Percentiles rank a stretch among this genome's conserved stretches.
These are phyloP conservation scores for Heliothis peltigera DNA, from an alignment of 2,888 invertebrate species.

Conservation along the genomic window DNA sequence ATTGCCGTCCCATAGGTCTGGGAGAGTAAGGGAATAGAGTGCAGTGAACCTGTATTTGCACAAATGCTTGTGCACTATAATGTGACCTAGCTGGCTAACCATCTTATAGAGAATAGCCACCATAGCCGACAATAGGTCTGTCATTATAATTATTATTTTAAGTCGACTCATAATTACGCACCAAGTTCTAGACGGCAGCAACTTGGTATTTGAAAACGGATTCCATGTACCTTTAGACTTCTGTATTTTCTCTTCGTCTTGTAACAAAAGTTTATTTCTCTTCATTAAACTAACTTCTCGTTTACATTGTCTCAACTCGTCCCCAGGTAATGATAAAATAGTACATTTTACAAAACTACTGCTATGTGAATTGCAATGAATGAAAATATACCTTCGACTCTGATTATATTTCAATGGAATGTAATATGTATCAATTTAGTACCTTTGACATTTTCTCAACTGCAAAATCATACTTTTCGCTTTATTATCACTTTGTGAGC, in stretches of 20 bases:
- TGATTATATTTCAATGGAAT: constrained; percentile 1
- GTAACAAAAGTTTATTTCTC: neutral
- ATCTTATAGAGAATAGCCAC: too few relatives aligned
- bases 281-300: constrained; percentile 15
- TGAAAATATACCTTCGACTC: constrained; percentile 14
- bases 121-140: too few relatives aligned
- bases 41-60: too few relatives aligned
- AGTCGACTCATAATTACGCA: too few relatives aligned
- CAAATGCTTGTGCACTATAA: too few relatives aligned
- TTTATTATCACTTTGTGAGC: neutral
- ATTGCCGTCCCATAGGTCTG: too few relatives aligned
- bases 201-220: too few relatives aligned
- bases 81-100: too few relatives aligned
- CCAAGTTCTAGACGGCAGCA: too few relatives aligned
- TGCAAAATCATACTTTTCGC: neutral
- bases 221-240: neutral
- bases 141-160: too few relatives aligned
- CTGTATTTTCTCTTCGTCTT: neutral
- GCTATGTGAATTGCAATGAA: constrained; percentile 1
- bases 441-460: neutral
- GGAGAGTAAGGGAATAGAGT: too few relatives aligned
- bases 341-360: constrained; percentile 5
- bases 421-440: constrained; percentile 4
- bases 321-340: neutral
- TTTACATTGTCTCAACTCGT: constrained; percentile 15